Evolutionary conservation across 30 jellyfish, hydroid and myxozoan genomes (phyloP), one percentile per base, ranked within the genome.

Genomic region (Aurelia sp.): DNA sequence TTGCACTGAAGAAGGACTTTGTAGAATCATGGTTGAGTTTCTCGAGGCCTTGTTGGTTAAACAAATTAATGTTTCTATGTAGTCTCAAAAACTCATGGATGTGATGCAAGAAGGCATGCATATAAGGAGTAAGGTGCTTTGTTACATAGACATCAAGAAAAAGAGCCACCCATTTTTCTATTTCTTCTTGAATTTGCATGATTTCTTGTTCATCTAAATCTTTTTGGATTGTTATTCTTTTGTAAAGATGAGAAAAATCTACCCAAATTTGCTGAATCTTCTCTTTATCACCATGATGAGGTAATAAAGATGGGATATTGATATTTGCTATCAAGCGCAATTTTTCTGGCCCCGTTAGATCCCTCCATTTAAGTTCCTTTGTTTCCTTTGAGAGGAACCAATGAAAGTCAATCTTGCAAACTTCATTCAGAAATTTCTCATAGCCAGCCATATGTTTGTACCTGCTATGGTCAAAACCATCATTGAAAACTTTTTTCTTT

Each of bases 291-390:
- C 5, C 47, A 35, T 35, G 47, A 4, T 35, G 47, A 72, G 84
- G 78, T 17, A 67, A 17, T 16, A 67, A 18, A 6, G 22, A 70
- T 22, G 69, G 22, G 73, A 72, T 72, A 41, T 72, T 17, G 3
- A 35, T 35, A 18, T 72, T 30, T 20, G 20, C 20, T 22, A 72
- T 22, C 17, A 47, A 21, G 20, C 20, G 20, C 35, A 72, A 16
- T 41, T 31, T 72, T 72, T 72, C 73, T 31, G 84, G 84, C 27
- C 84, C 84, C 4, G 84, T 72, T 18, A 72, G 73, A 41, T 47
- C 72, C 30, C 70, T n/a, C 35, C 22, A 72, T 47, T 31, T n/a
- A 2, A 31, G 17, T 9, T 47, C 17, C 22, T 30, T 22, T 18
- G 20, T 13, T 17, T 13, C 73, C 35, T 30, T 22, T 22, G 20